Conservation (phyloP, 2,888 invertebrate genomes). For the Watsonalla cultraria region DNA sequence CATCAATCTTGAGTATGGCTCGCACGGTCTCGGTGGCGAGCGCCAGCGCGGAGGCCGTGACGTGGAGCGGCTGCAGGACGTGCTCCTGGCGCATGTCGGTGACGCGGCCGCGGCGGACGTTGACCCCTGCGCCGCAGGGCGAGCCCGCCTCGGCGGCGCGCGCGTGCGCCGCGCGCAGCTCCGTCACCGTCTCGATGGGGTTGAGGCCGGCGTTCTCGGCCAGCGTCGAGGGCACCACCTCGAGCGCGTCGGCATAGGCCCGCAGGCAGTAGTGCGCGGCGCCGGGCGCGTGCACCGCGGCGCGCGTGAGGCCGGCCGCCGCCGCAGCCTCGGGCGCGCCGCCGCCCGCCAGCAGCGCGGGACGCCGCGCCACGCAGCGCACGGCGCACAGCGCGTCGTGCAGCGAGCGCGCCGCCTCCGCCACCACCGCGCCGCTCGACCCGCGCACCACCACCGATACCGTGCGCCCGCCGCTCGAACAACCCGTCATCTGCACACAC, state of each 20-base stretch:
- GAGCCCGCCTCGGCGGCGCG: slow-evolving; percentile 83
- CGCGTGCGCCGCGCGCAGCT: slow-evolving; percentile 95
- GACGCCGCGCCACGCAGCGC: slow-evolving; percentile 96
- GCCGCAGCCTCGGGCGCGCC: slow-evolving; percentile 99
- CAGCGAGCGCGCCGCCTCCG: slow-evolving; percentile 93
- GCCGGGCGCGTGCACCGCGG: slow-evolving; percentile 91
- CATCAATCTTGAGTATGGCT: slow-evolving; percentile 99
- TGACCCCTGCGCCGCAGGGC: slow-evolving; percentile 93
- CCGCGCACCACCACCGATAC: slow-evolving; percentile 94
- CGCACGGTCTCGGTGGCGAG: slow-evolving; percentile 98
- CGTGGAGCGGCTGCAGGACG: slow-evolving; percentile 98
- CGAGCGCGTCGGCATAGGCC: slow-evolving; percentile 97
- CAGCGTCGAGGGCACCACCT: slow-evolving; percentile 80
- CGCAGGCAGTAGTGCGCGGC: slow-evolving; percentile 97
- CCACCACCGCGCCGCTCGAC: slow-evolving; percentile 91
- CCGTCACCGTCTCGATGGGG: slow-evolving; percentile 97
- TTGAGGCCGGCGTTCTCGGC: slow-evolving; percentile 85
- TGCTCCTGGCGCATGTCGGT: slow-evolving; percentile 98
- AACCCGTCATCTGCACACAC: slow-evolving; percentile 86
- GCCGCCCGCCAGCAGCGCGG: slow-evolving; percentile 95
- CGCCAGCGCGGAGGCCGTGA: slow-evolving; percentile 94
- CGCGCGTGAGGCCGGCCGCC: slow-evolving; percentile 88
- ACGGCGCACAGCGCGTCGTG: slow-evolving; percentile 95
- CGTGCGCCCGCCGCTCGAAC: slow-evolving; percentile 94
- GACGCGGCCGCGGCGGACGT: slow-evolving; percentile 97